Evolutionary conservation across 2,888 invertebrate genomes (phyloP).

Genomic region (Odontomyia ornata): DNA sequence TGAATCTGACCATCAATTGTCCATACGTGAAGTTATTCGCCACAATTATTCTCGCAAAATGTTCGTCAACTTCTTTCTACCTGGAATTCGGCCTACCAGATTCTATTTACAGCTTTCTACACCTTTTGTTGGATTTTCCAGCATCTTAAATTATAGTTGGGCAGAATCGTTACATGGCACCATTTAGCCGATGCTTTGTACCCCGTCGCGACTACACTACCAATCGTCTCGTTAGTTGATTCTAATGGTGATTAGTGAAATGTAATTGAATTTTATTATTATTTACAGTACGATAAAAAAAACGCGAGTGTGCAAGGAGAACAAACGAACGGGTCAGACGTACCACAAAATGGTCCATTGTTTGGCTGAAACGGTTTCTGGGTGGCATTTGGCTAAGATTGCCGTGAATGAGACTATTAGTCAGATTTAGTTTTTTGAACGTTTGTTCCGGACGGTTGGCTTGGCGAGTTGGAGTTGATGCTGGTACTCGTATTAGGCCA

Average conservation of each 20-base stretch:
- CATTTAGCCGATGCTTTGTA: constrained; percentile 31
- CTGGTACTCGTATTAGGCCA: background rate
- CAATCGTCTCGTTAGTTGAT: constrained; percentile 33
- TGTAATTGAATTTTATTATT: constrained; percentile 48
- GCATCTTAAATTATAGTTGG: background rate
- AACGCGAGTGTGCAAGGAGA: constrained; percentile 2
- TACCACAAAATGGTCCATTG: constrained; percentile 41
- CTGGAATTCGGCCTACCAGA: background rate
- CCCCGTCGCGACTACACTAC: constrained; percentile 19
- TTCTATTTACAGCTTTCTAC: constrained; percentile 15
- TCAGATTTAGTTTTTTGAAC: constrained; percentile 37
- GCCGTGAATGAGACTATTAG: constrained; percentile 40
- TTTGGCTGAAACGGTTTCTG: constrained; percentile 38
- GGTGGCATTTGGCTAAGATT: constrained; percentile 31
- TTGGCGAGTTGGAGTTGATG: background rate
- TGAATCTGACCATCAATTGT: no score
- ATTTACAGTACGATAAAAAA: constrained; percentile 25
- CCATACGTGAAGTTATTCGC: no score
- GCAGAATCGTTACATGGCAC: constrained; percentile 11
- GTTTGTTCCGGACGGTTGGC: constrained; percentile 38
- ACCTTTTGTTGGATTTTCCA: constrained; percentile 5
- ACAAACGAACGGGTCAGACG: background rate
- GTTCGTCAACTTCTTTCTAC: no score
- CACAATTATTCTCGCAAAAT: no score
- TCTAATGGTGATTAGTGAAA: constrained; percentile 47